These are phyloP conservation scores for Tenualosa thibaudeaui DNA, from an alignment of 2,797 vertebrate genomes.

Conservation along the genomic window DNA sequence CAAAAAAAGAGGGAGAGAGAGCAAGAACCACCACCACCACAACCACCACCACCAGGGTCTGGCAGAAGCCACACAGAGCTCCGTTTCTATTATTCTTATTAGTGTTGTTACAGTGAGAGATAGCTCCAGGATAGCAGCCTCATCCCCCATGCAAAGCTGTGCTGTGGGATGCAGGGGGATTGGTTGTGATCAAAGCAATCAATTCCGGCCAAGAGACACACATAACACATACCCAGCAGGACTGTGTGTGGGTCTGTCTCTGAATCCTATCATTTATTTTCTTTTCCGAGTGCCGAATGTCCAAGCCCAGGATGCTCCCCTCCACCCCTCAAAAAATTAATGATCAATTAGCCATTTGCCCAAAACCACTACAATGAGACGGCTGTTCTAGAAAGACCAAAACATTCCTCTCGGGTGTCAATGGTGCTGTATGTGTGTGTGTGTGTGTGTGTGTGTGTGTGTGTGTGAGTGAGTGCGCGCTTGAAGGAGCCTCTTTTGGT, in stretches of 20 bases:
- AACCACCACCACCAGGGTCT: background rate
- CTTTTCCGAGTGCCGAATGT: background rate
- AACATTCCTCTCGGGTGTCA: constrained; percentile 10
- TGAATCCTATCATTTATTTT: background rate
- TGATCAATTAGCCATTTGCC: background rate
- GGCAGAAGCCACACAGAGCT: background rate
- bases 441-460: no score
- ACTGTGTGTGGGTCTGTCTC: background rate
- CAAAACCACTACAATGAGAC: constrained; percentile 5
- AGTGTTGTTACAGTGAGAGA: constrained; percentile 2
- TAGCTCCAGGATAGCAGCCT: background rate
- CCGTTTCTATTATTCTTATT: background rate
- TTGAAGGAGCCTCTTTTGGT: background rate
- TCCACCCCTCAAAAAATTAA: background rate
- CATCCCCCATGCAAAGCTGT: background rate
- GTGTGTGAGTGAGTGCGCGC: no score
- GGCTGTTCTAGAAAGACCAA: constrained; percentile 4
- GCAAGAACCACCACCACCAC: background rate
- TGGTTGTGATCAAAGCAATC: constrained; percentile 3
- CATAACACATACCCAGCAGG: constrained; percentile 1
- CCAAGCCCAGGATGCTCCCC: background rate
- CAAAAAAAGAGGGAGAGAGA: background rate
- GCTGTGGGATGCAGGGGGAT: background rate
- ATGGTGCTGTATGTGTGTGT: background rate
- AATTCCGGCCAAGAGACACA: background rate